A percentile compares a stretch with the other conserved stretches of the same genome.
These are phyloP conservation scores for Noturus placidus DNA, from an alignment of 2,113 vertebrate genomes.

Conservation along the genomic window DNA sequence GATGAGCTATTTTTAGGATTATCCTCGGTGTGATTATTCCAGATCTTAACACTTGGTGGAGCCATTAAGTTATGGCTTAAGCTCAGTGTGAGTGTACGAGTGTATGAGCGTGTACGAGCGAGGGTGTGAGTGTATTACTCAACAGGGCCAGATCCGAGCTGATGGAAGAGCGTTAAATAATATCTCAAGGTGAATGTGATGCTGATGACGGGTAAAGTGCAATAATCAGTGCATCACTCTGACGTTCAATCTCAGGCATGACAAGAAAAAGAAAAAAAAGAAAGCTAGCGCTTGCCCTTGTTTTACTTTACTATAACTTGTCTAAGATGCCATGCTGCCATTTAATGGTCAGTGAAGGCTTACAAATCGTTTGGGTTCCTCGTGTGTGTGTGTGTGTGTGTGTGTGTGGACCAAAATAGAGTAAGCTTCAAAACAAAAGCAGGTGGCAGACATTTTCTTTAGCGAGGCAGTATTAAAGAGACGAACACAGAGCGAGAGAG, in stretches of 20 bases:
- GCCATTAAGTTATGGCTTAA: slow-evolving; percentile 61
- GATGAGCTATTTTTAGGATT: background rate
- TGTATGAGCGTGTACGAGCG: background rate
- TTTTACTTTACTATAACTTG: slow-evolving; percentile 24
- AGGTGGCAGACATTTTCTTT: background rate
- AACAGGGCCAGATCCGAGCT: background rate
- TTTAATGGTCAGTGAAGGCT: slow-evolving; percentile 16
- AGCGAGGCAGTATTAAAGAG: background rate
- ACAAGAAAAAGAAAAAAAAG: slow-evolving; percentile 2
- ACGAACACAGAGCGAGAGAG: background rate
- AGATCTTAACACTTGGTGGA: slow-evolving; percentile 65
- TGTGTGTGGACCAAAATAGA: slow-evolving; percentile 13
- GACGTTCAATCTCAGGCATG: slow-evolving; percentile 41
- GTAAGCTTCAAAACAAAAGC: slow-evolving; percentile 1
- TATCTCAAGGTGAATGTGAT: slow-evolving; percentile 45
- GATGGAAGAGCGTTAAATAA: slow-evolving; percentile 13
- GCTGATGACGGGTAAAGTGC: slow-evolving; percentile 45
- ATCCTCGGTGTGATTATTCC: slow-evolving; percentile 24
- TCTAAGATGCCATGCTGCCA: background rate
- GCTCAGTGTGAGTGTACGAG: background rate
- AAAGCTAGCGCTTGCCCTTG: slow-evolving; percentile 9
- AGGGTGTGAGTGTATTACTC: background rate
- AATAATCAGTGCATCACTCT: slow-evolving; percentile 46
- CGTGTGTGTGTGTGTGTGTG: background rate
- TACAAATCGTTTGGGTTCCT: slow-evolving; percentile 3